These are phyloP conservation scores for Montipora capitata DNA, from an alignment of 92 coral and sea anemone genomes.

Conservation along the genomic window DNA sequence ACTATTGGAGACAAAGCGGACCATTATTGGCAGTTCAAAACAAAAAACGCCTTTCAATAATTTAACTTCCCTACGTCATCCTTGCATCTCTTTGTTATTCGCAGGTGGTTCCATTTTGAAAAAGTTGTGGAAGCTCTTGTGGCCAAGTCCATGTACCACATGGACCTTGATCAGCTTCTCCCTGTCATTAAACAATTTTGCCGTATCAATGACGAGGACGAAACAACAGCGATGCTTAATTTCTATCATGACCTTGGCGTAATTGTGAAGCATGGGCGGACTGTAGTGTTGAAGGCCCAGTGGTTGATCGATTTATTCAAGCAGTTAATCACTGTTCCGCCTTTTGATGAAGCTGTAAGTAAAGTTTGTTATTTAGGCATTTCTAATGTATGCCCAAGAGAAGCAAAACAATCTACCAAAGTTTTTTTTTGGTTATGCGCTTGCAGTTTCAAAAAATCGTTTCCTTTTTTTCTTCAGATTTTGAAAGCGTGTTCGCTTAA, in stretches of 20 bases:
- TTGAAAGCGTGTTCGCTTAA: too few relatives aligned
- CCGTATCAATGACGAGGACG: slow-evolving; percentile 70
- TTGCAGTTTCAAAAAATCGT: too few relatives aligned
- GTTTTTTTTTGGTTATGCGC: too few relatives aligned
- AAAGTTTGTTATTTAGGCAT: not conserved
- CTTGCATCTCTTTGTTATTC: too few relatives aligned
- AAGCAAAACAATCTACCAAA: too few relatives aligned
- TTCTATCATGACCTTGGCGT: slow-evolving; percentile 88
- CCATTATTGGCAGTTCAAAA: too few relatives aligned
- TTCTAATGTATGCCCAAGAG: not conserved
- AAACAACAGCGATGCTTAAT: slow-evolving; percentile 70
- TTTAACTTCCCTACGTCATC: too few relatives aligned
- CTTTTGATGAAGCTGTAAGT: slow-evolving; percentile 77
- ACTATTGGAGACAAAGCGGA: too few relatives aligned
- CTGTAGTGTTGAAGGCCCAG: slow-evolving; percentile 79
- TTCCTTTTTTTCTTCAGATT: too few relatives aligned
- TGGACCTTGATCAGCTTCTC: slow-evolving; percentile 73
- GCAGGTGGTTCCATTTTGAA: slow-evolving; percentile 87
- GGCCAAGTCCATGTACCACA: slow-evolving; percentile 57
- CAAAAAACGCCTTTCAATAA: too few relatives aligned
- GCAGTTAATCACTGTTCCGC: slow-evolving; percentile 76
- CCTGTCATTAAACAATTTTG: slow-evolving; percentile 70
- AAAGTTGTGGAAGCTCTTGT: slow-evolving; percentile 74
- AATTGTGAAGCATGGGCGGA: slow-evolving; percentile 74
- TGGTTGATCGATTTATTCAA: slow-evolving; percentile 83